Base-by-base conservation (phyloP, 2,113 vertebrate genomes). In the Dipodomys stephensi region DNA sequence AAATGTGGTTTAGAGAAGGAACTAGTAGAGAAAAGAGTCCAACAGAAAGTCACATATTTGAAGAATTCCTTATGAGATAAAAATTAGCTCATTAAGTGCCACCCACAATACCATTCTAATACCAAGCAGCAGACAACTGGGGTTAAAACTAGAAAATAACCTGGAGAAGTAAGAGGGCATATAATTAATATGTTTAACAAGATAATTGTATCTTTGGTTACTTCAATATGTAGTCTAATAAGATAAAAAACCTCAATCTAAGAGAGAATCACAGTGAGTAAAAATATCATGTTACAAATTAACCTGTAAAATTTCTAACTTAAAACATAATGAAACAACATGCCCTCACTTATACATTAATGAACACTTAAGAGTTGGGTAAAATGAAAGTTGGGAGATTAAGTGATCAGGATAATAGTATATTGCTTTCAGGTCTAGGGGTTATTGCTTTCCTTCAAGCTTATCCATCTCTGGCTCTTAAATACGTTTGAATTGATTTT, bases 271-370 rank as follows among this genome's bases (percentile, higher is more conserved):
- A 49, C 68, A 60, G 27, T 49, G 53, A 74, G 23, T 15, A 30
- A 88, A 88, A 77, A 57, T 87, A 28, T 49, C 32, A 11, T 32
- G 86, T 7, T 4, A 62, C 3, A 86, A 72, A 30, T 65, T 18
- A 80, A 71, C 1, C 13, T 53, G 20, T 88, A 65, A 74, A 53
- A 15, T 22, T 20, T 62, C 49, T 15, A 49, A 80, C 11, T 18
- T 53, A 91, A 44, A 76, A 18, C 25, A 84, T 39, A 62, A 74
- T 76, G 64, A 64, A 87, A 95, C 53, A 83, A 80, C 23, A 13
- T 9, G 27, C 44, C 13, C 68, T 68, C 27, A 22, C 6, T 16
- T 53, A 10, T 35, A 60, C 2, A 53, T 19, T 64, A 8, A 6
- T 64, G 1, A 4, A 83, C 6, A 7, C 65, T 76, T 6, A 74